Percentiles rank a stretch among this genome's conserved stretches.
Conservation (phyloP, 35 echinoderm and acorn worm species). For the Lytechinus variegatus region DNA sequence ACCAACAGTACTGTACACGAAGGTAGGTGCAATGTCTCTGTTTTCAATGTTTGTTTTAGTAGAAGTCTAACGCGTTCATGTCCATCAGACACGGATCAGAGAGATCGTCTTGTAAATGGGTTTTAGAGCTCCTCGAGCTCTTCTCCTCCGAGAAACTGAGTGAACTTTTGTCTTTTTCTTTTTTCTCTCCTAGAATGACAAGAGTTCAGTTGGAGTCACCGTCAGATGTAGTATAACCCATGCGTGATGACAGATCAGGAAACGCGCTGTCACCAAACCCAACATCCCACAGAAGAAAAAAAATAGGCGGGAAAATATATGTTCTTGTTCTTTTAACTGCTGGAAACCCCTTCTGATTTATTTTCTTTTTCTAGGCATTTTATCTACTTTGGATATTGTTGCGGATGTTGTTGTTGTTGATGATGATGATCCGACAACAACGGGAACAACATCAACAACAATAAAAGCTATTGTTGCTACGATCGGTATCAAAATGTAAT, state of each 20-base stretch:
- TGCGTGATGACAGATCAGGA: neutral
- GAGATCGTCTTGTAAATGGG: slow-evolving; percentile 17
- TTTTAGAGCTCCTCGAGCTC: neutral
- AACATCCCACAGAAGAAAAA: neutral
- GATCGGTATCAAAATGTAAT: neutral
- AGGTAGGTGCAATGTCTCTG: neutral
- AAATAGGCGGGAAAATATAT: neutral
- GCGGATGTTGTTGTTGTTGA: neutral
- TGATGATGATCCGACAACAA: neutral
- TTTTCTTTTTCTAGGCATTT: neutral
- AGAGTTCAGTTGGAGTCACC: neutral
- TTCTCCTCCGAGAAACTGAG: neutral
- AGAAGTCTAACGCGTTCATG: neutral
- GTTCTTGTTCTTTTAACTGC: neutral
- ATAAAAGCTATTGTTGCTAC: neutral
- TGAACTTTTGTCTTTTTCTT: neutral
- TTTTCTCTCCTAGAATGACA: neutral
- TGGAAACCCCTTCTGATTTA: neutral
- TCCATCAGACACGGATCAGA: slow-evolving; percentile 9
- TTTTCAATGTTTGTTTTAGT: neutral
- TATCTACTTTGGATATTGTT: neutral
- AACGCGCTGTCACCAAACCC: slow-evolving; percentile 7
- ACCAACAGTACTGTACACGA: neutral
- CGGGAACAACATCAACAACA: neutral
- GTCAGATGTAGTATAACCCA: neutral